phyloP scores from a whole-genome alignment of 2,888 invertebrate species.

The Lasioglossum villosulum region DNA sequence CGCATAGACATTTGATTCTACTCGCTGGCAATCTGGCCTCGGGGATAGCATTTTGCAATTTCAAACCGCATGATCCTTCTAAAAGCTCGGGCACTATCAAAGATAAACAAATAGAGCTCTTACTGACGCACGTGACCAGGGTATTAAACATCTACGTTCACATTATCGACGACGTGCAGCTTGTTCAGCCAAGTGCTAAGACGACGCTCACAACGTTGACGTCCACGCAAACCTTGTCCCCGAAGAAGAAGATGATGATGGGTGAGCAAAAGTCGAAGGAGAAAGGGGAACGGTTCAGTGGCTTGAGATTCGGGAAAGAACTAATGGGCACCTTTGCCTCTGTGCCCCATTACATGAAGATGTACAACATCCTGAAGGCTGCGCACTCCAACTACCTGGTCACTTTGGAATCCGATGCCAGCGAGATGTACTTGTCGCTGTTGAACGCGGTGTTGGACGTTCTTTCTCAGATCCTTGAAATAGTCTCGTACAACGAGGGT shows the following conservation, averaged over 20 bases:
- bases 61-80: slow-evolving; percentile 81
- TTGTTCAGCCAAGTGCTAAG: slow-evolving; percentile 83
- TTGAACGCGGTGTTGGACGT: slow-evolving; percentile 87
- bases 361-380: slow-evolving; percentile 91
- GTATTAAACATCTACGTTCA: slow-evolving; percentile 91
- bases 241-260: slow-evolving; percentile 81
- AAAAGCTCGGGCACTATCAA: slow-evolving; percentile 78
- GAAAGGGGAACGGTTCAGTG: slow-evolving; percentile 82
- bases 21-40: slow-evolving; percentile 84
- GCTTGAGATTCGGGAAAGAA: slow-evolving; percentile 76
- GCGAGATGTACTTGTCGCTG: slow-evolving; percentile 90
- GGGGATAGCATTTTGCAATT: slow-evolving; percentile 83
- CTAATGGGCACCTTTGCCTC: slow-evolving; percentile 85
- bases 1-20: slow-evolving; percentile 84
- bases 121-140: slow-evolving; percentile 89
- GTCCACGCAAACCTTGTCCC: slow-evolving; percentile 84
- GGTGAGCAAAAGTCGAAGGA: slow-evolving; percentile 84
- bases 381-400: slow-evolving; percentile 96
- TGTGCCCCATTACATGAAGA: slow-evolving; percentile 92
- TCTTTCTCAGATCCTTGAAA: slow-evolving; percentile 89
- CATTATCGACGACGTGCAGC: slow-evolving; percentile 88
- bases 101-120: slow-evolving; percentile 86
- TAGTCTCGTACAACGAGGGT: slow-evolving; percentile 89
- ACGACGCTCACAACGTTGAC: slow-evolving; percentile 86
- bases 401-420: slow-evolving; percentile 91